Evolutionary conservation across 2,797 vertebrate species (phyloP), one percentile per base, ranked within the genome.

Genomic region (Chelmon rostratus): DNA sequence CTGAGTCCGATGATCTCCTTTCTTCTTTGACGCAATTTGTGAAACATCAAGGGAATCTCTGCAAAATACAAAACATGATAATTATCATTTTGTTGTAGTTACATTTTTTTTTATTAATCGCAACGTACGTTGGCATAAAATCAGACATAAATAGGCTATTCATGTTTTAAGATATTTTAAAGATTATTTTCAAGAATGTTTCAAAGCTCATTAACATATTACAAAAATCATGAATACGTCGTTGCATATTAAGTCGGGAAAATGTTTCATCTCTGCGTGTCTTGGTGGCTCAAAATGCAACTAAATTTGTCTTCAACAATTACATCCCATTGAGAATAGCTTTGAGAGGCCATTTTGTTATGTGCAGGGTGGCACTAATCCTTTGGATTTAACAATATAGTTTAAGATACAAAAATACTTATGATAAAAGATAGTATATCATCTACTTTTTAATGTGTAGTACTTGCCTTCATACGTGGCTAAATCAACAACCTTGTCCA

Each of bases 331-430:
- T 61, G 18, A 68, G 68, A 79, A 86, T 75, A 82, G 52, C 72
- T 65, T 58, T 71, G 19, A 72, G 58, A 66, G 49, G 74, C 80
- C 76, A 87, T 91, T 88, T 86, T 89, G 85, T 88, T 53, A 67
- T 28, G 37, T 79, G 73, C 31, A 66, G 64, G 16, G 69, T 84
- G 62, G 44, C 68, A 79, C 63, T 85, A 92, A 89, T 90, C 75
- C 70, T 74, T 84, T 70, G 50, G 35, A 86, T 87, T 86, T 67
- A 69, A 84, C 71, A 83, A 65, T 82, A 69, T 68, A 86, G 54
- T 33, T 62, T 63, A 59, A 76, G n/a, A 69, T 66, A 72, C n/a
- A 73, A 67, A 73, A 70, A 67, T 68, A 83, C 50, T 19, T 47
- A 68, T 54, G 19, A 62, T 49, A 84, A 79, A 83, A 81, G 12